Base-by-base conservation (phyloP, 2,888 invertebrate genomes). In the Apamea crenata region DNA sequence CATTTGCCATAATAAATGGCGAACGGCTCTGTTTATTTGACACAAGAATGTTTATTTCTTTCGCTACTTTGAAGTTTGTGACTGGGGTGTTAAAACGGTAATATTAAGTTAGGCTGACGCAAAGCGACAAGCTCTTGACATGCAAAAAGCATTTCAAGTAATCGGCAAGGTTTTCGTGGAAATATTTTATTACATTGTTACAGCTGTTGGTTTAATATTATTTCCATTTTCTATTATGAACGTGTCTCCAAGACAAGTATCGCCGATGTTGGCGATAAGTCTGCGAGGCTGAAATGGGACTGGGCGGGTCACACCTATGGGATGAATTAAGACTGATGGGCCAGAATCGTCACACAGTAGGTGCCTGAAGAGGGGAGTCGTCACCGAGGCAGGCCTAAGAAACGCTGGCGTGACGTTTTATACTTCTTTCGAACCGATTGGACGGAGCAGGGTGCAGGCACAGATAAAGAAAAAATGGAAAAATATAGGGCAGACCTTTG, bases 1-100 rank as follows among this genome's bases (percentile, higher is more conserved):
- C 53, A 71, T 71, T 84, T 79, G 70, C 74, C 65, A 61, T 66
- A 70, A 82, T 73, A 73, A 81, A 84, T 53, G 53, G 21, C 61
- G 29, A 83, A 69, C 29, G 61, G 12, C 10, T 25, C 44, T 68
- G 56, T 81, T 68, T 76, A 75, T 85, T 81, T 67, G 56, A 61
- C 61, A 71, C 32, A 72, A 65, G 25, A 81, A 65, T 85, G 71
- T 85, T 67, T 80, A 75, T 81, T 84, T 74, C 47, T 74, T 70
- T 56, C n/a, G 44, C 16, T 80, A 63, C 47, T 72, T 71, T 68
- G 50, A 74, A 66, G 56, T 69, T 29, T 71, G 85, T 82, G 50
- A 81, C 70, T 78, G 32, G 70, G 16, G 47, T 84, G 80, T 61
- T 82, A 66, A 84, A 71, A 80, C 32, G 44, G 59, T 80, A 74